Evolutionary conservation across 1,140 invertebrate species (phyloP), one percentile per base, ranked within the genome.

Genomic region (Arctopsyche grandis): DNA sequence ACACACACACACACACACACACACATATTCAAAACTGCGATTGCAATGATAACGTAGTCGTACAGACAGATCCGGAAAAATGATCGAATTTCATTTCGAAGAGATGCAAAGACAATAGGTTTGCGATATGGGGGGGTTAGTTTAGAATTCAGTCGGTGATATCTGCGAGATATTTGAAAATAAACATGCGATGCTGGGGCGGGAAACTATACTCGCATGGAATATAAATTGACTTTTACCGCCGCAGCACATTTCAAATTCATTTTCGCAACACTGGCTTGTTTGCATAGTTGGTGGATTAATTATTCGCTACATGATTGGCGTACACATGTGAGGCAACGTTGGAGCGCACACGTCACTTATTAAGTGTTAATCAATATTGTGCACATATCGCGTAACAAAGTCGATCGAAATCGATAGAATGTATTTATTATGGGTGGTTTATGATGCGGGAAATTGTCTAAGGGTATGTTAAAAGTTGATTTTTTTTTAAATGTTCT

Each of bases 161-260:
- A 38, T 38, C 29, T 38, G 29, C 29, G 29, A 38, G 29, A 38
- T 38, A 38, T 38, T 38, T 38, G 29, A 38, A 38, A 38, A 38
- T 38, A 38, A 38, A 38, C 29, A 38, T 38, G 29, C 29, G 29
- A 1, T 38, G 48, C 12, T 3, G 12, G 10, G 1, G 12, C 44
- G 44, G 48, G 12, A 52, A 66, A 26, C 63, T 22, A 19, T 24
- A 26, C 63, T 26, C 24, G 63, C 26, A 22, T 22, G 26, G 63
- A 66, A 66, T 66, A 66, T 66, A 66, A 66, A 66, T 66, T 66
- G 63, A 66, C 63, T 66, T 66, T 66, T 66, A 66, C 63, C 63
- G n/a, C 63, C 22, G 24, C 21, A 24, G 63, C 63, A 66, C 63
- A 66, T 66, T 66, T 66, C 63, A 66, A 66, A 66, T 66, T 66